A percentile compares a stretch with the other conserved stretches of the same genome.
Evolutionary conservation across 2,797 vertebrate species (phyloP).

Genomic region (Phataginus tetradactyla): DNA sequence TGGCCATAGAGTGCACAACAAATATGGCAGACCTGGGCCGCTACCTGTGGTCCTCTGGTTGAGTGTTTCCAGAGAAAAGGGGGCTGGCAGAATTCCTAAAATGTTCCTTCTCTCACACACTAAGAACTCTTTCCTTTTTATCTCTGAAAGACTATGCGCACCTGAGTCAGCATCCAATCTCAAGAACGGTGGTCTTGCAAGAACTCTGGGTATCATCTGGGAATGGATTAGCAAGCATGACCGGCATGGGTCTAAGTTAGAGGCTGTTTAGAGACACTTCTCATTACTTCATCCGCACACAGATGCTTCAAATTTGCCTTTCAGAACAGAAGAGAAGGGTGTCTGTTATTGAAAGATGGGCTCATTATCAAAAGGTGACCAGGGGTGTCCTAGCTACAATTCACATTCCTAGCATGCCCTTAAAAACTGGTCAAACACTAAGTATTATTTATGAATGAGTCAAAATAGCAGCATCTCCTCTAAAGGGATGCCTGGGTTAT

Average conservation of each 20-base stretch:
- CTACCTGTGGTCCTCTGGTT: neutral
- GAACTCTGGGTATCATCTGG: neutral
- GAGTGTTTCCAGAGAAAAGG: neutral
- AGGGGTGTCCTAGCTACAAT: neutral
- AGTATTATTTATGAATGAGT: slow-evolving; percentile 76
- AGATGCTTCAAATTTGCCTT: neutral
- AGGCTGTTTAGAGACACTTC: neutral
- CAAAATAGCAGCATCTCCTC: slow-evolving; percentile 70
- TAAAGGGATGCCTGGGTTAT: slow-evolving; percentile 63
- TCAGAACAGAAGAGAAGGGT: neutral
- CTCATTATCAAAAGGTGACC: slow-evolving; percentile 56
- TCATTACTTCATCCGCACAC: neutral
- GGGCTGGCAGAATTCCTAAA: neutral
- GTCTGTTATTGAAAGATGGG: neutral
- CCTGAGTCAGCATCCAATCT: neutral
- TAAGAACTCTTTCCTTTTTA: neutral
- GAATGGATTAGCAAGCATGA: accelerated
- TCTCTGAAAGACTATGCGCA: neutral
- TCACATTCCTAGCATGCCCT: slow-evolving; percentile 42
- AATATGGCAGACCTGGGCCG: neutral
- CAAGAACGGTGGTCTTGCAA: neutral
- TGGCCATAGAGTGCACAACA: neutral
- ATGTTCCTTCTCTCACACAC: neutral
- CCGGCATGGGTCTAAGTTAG: neutral
- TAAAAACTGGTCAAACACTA: slow-evolving; percentile 1